Conservation (phyloP, 1,140 invertebrate species). For the Trichogramma pretiosum region DNA sequence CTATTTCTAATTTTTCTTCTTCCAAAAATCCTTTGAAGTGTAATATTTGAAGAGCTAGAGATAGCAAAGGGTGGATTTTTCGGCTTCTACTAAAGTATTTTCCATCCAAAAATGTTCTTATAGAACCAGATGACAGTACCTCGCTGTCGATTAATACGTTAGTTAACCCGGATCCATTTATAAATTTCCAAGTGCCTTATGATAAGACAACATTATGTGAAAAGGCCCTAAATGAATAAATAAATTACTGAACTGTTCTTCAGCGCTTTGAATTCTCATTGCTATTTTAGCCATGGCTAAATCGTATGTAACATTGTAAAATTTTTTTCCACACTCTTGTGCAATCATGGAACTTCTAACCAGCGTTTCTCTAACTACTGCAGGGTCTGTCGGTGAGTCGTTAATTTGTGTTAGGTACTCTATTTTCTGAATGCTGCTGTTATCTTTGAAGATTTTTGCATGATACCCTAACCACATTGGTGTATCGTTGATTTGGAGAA, state of each 20-base stretch:
- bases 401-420: conserved; percentile 29
- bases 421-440: conserved; percentile 19
- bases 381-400: conserved; percentile 26
- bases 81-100: conserved; percentile 35
- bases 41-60: conserved; percentile 34
- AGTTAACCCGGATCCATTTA: conserved; percentile 37
- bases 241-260: conserved; percentile 35
- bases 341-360: conserved; percentile 3
- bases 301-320: conserved; percentile 34
- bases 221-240: conserved; percentile 46
- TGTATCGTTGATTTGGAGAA: conserved; percentile 9
- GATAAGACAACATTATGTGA: conserved; percentile 43
- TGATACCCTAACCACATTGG: conserved; percentile 28
- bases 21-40: conserved; percentile 34
- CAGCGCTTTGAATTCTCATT: conserved; percentile 30
- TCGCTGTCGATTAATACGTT: conserved; percentile 34
- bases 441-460: conserved; percentile 13
- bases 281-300: conserved; percentile 37
- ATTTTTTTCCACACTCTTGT: conserved; percentile 23
- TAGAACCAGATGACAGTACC: conserved; percentile 28
- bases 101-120: conserved; percentile 28
- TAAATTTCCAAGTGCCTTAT: conserved; percentile 33
- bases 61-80: conserved; percentile 7
- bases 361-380: conserved; percentile 24
- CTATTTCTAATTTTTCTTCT: conserved; percentile 9